Evolutionary conservation across 2,797 vertebrate species (phyloP).

Genomic region (Margarornis squamiger): DNA sequence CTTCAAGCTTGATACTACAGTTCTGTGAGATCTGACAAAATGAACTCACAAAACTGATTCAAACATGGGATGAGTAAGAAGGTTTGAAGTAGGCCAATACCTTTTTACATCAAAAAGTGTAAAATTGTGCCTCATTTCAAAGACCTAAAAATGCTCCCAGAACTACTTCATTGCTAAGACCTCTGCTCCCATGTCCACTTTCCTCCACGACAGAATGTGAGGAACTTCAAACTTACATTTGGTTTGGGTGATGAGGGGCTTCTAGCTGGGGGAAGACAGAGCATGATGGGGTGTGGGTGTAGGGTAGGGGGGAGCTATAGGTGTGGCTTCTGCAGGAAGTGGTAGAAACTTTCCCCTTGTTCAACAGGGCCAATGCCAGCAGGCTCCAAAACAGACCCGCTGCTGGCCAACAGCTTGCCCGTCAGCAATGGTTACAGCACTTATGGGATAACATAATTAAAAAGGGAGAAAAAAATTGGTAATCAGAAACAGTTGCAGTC

Average conservation of each 20-base stretch:
- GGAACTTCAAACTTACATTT: background rate
- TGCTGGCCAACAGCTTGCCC: background rate
- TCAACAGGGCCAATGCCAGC: background rate
- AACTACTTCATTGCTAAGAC: background rate
- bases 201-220: background rate
- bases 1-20: background rate
- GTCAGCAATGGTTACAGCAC: background rate
- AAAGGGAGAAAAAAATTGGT: background rate
- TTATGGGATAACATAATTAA: background rate
- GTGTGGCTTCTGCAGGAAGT: fast-evolving
- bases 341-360: background rate
- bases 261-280: background rate
- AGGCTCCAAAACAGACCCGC: fast-evolving
- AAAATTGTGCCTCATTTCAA: background rate
- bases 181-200: fast-evolving
- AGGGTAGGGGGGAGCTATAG: too few species aligned
- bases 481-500: background rate
- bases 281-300: too few species aligned
- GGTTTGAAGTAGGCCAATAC: background rate
- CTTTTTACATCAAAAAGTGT: background rate
- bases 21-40: background rate
- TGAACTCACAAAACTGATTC: background rate
- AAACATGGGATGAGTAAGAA: background rate
- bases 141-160: background rate
- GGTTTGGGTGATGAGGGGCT: background rate